Evolutionary conservation across 1,140 invertebrate species (phyloP).

Genomic region (Pissodes strobi): DNA sequence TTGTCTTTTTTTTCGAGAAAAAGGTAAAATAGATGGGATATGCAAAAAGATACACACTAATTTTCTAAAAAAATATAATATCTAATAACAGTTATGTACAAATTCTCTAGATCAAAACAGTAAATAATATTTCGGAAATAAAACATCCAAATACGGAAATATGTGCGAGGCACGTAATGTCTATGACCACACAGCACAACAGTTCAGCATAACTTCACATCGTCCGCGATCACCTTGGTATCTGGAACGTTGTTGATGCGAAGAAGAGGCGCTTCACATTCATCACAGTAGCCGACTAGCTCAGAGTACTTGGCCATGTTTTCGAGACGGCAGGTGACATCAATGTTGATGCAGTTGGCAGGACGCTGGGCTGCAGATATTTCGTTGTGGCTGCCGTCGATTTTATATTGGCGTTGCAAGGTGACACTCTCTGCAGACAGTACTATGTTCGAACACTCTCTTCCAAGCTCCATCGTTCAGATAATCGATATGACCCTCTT

Average conservation of each 20-base stretch:
- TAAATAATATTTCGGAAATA: no score
- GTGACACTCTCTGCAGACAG: neutral
- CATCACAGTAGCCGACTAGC: neutral
- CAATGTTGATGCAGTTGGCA: neutral
- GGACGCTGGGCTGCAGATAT: neutral
- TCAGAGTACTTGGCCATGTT: neutral
- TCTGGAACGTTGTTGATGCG: neutral
- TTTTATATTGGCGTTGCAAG: neutral
- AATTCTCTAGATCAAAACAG: no score
- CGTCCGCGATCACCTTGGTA: neutral
- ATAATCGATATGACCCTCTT: neutral
- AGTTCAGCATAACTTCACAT: neutral
- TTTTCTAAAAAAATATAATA: no score
- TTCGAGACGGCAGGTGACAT: neutral
- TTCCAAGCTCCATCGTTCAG: neutral
- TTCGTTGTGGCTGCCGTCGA: neutral
- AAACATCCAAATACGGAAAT: neutral
- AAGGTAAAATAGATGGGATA: no score
- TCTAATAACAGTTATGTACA: no score
- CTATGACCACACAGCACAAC: neutral
- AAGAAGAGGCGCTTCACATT: neutral
- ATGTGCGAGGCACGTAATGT: neutral
- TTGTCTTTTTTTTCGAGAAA: no score
- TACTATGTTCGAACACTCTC: neutral
- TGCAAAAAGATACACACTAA: no score